Percentiles rank a stretch among this genome's conserved stretches.
Evolutionary conservation across 2,888 invertebrate genomes (phyloP).

Genomic region (Pelosia muscerda): DNA sequence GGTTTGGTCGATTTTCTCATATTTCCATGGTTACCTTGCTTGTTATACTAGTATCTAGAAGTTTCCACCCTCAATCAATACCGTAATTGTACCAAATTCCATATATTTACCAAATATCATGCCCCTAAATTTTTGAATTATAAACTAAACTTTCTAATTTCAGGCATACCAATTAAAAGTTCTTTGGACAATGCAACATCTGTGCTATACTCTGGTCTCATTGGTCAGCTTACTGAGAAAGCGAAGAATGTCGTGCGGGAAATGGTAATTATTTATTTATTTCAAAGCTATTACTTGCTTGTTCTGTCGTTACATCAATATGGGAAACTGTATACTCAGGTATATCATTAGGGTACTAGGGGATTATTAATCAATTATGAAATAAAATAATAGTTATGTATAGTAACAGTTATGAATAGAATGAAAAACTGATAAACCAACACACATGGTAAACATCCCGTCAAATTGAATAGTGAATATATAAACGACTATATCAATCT

Average conservation of each 20-base stretch:
- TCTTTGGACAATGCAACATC: constrained; percentile 98
- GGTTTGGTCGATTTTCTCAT: constrained; percentile 88
- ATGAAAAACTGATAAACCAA: too few relatives aligned
- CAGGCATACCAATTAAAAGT: constrained; percentile 95
- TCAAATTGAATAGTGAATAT: too few relatives aligned
- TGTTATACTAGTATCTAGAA: constrained; percentile 23
- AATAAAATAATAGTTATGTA: too few relatives aligned
- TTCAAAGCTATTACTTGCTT: neutral
- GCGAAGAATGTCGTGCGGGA: constrained; percentile 97
- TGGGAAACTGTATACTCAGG: neutral
- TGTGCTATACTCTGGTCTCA: constrained; percentile 96
- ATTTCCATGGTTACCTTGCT: constrained; percentile 56
- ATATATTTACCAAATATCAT: neutral
- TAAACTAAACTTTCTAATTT: constrained; percentile 55
- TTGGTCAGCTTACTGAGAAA: constrained; percentile 97
- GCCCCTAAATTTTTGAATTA: neutral
- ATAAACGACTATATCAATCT: too few relatives aligned
- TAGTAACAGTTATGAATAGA: too few relatives aligned
- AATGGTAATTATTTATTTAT: constrained; percentile 80
- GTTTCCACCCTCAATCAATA: constrained; percentile 27
- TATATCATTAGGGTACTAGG: too few relatives aligned
- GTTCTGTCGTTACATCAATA: neutral
- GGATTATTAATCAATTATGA: too few relatives aligned
- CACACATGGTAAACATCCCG: too few relatives aligned
- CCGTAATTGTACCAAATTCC: neutral